Evolutionary conservation across 2,113 vertebrate species (phyloP), one percentile per base, ranked within the genome.

Genomic region (Archilochus colubris): DNA sequence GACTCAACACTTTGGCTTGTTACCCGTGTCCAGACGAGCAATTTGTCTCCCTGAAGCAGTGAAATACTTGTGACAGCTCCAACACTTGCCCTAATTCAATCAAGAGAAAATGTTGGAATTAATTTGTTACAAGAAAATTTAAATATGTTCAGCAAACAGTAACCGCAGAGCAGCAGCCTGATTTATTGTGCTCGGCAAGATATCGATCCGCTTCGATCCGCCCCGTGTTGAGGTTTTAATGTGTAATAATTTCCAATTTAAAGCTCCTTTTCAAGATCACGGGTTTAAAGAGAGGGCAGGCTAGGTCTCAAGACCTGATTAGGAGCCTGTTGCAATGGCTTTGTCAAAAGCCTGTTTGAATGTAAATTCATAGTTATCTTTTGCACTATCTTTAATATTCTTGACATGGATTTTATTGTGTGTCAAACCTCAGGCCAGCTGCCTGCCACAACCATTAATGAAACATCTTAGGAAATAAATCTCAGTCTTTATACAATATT

Each of bases 71-170:
- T 99, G 99, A 99, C 99, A 99, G 99, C 98, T 99, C 98, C 98
- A 98, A 99, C 99, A 99, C 99, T 99, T 98, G 99, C 98, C 98
- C 98, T 99, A 99, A 99, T 99, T 99, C 99, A 99, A 99, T 99
- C 99, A 99, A 98, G 98, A 98, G 98, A 99, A 99, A 99, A 99
- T 99, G 99, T 99, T 99, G 99, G 99, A 99, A 99, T 99, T 99
- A 99, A 99, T 99, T 99, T 99, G 99, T 99, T 99, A 99, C 99
- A 99, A 99, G 99, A 99, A 99, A 99, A 99, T 99, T 99, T 99
- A 99, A 99, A 99, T 99, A 99, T 99, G 99, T 99, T 99, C 98
- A 98, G 98, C 98, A 98, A 99, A 99, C 98, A 98, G 98, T 97
- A 98, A 99, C 98, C 98, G 98, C 98, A 98, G 98, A 98, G 97